Evolutionary conservation across 2,113 vertebrate genomes (phyloP).

Genomic region (Sylvilagus bachmani): DNA sequence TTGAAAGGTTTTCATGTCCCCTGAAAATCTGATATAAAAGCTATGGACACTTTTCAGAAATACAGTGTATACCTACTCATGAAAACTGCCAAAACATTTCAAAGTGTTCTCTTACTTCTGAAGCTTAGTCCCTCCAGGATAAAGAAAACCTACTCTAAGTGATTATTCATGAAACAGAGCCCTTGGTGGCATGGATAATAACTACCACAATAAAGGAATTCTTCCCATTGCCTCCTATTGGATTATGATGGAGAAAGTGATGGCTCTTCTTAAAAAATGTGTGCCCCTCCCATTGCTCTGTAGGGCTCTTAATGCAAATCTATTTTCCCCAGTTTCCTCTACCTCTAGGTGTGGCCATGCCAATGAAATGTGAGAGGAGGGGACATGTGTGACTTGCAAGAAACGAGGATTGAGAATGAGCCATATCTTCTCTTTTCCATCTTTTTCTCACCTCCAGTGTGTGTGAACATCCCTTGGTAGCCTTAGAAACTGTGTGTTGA

Average conservation of each 20-base stretch:
- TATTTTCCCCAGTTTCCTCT: neutral
- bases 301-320: neutral
- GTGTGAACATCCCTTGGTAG: neutral
- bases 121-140: neutral
- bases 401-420: conserved; percentile 2
- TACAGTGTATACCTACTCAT: neutral
- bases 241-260: neutral
- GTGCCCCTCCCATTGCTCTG: neutral
- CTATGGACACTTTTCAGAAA: neutral
- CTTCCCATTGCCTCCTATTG: neutral
- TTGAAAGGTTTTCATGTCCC: neutral
- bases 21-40: neutral
- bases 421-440: neutral
- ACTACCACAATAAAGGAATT: neutral
- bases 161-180: neutral
- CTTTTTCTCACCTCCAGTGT: neutral
- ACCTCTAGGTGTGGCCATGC: neutral
- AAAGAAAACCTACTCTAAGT: neutral
- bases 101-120: neutral
- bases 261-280: neutral
- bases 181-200: conserved; percentile 10
- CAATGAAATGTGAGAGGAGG: neutral
- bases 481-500: conserved; percentile 1
- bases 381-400: neutral
- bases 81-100: neutral